Percentiles rank a stretch among this genome's conserved stretches.
Evolutionary conservation across 2,888 invertebrate species (phyloP).

Genomic region (Cephalotes varians): DNA sequence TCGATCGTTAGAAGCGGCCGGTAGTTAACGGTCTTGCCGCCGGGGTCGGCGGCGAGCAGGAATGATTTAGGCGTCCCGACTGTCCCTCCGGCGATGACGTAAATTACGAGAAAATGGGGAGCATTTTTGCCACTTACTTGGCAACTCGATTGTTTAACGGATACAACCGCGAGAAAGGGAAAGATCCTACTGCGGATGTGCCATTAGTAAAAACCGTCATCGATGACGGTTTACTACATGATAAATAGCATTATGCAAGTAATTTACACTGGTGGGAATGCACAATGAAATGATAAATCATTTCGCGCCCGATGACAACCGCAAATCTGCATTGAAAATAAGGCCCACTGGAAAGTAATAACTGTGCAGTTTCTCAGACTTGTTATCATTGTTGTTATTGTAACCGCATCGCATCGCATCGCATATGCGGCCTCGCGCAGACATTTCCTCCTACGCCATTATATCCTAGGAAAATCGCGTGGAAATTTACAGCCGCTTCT

Average conservation of each 20-base stretch:
- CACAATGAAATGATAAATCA: conserved; percentile 54
- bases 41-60: conserved; percentile 24
- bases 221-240: conserved; percentile 25
- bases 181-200: not conserved
- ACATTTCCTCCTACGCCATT: conserved; percentile 38
- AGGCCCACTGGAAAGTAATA: conserved; percentile 45
- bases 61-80: conserved; percentile 41
- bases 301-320: conserved; percentile 45
- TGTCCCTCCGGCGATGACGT: conserved; percentile 16
- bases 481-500: conserved; percentile 30
- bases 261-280: conserved; percentile 31
- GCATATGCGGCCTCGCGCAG: conserved; percentile 9
- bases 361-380: conserved; percentile 24
- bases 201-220: conserved; percentile 20
- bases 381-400: conserved; percentile 37
- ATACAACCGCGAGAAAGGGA: not conserved
- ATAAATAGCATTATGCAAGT: conserved; percentile 37
- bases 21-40: conserved; percentile 48
- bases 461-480: conserved; percentile 41
- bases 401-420: conserved; percentile 21
- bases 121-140: conserved; percentile 1
- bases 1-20: conserved; percentile 49
- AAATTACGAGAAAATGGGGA: conserved; percentile 33
- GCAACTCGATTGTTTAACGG: conserved; percentile 16
- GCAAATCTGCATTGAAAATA: conserved; percentile 46